phyloP scores from a whole-genome alignment of 2,888 invertebrate genomes.

The Automeris io region DNA sequence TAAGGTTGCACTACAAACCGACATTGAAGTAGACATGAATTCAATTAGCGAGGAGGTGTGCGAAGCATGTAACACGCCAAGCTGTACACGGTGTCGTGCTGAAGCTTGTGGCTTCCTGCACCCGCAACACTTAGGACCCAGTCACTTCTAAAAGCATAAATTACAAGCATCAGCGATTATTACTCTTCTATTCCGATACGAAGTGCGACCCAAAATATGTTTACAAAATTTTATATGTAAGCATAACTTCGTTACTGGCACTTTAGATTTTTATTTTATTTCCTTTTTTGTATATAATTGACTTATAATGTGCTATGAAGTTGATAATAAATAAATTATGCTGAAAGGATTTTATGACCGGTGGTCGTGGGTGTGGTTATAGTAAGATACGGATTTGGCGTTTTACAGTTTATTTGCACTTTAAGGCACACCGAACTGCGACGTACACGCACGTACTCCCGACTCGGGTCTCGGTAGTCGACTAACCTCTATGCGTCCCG shows the following conservation, averaged over 20 bases:
- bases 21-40: slow-evolving; percentile 46
- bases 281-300: no score
- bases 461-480: no score
- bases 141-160: slow-evolving; percentile 15
- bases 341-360: no score
- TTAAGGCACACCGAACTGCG: no score
- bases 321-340: no score
- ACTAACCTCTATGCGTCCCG: no score
- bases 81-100: slow-evolving; percentile 37
- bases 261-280: not conserved
- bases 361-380: no score
- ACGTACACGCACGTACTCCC: no score
- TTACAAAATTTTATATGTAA: not conserved
- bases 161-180: slow-evolving; percentile 18
- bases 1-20: slow-evolving; percentile 31
- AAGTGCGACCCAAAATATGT: not conserved
- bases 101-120: slow-evolving; percentile 56
- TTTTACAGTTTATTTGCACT: no score
- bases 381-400: no score
- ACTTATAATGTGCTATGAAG: no score
- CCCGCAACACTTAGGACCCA: slow-evolving; percentile 52
- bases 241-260: not conserved
- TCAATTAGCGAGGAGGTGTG: slow-evolving; percentile 59
- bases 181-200: no score
- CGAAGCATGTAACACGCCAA: slow-evolving; percentile 49